Conservation (phyloP, 2,797 vertebrate species). For the Adelosebastes latens region DNA sequence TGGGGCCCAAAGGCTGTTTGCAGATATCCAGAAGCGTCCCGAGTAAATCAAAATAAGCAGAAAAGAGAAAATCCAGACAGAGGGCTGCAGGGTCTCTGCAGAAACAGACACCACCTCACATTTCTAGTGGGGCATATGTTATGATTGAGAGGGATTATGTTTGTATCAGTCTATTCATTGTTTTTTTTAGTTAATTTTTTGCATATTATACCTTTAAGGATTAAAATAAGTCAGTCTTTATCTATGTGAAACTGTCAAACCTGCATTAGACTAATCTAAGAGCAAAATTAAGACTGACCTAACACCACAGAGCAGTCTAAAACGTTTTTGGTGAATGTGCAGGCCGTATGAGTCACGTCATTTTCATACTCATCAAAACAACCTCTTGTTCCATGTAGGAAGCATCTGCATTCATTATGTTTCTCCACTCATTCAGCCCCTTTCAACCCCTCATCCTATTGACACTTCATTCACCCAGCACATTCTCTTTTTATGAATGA, state of each 20-base stretch:
- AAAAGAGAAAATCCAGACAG: too few species aligned
- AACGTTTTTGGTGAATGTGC: neutral
- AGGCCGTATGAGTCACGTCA: neutral
- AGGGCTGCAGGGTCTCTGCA: too few species aligned
- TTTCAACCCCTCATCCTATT: neutral
- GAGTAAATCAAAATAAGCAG: too few species aligned
- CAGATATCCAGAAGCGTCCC: too few species aligned
- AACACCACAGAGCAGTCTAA: neutral
- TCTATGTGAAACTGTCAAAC: neutral
- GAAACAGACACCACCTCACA: fast-evolving
- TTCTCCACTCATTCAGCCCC: neutral
- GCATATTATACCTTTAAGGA: too few species aligned
- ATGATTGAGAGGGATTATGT: too few species aligned
- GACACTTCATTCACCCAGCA: neutral
- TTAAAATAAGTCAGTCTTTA: neutral
- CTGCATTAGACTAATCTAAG: neutral
- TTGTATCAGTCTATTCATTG: too few species aligned
- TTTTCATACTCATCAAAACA: neutral
- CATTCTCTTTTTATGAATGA: neutral
- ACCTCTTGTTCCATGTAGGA: neutral
- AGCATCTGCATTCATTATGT: neutral
- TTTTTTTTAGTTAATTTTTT: too few species aligned
- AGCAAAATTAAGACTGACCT: neutral
- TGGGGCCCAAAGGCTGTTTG: too few species aligned
- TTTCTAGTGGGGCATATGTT: too few species aligned